These are phyloP conservation scores for Sphaerodactylus townsendi DNA, from an alignment of 2,113 vertebrate species.

Conservation along the genomic window DNA sequence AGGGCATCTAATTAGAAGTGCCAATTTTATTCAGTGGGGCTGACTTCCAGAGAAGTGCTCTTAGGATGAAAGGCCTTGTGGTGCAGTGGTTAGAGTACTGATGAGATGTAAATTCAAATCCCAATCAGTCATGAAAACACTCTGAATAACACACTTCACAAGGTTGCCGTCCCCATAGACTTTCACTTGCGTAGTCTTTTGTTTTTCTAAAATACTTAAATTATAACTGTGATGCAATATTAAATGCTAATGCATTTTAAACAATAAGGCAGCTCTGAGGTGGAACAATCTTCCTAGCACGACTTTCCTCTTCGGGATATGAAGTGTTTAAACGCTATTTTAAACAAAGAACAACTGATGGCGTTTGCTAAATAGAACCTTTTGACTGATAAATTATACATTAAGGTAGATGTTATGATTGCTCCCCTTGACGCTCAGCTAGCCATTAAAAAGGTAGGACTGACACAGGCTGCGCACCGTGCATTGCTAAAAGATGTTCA, in stretches of 20 bases:
- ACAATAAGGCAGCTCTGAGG: background rate
- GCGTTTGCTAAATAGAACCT: background rate
- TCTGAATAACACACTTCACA: too few relatives aligned
- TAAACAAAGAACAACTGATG: background rate
- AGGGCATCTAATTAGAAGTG: too few relatives aligned
- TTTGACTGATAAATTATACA: background rate
- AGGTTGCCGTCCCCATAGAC: too few relatives aligned
- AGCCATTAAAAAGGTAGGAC: background rate
- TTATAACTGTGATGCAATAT: too few relatives aligned
- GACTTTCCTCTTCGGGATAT: background rate
- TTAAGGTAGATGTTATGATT: background rate
- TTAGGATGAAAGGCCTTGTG: too few relatives aligned
- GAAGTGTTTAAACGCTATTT: background rate
- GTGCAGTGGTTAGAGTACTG: too few relatives aligned
- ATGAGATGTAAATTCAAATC: too few relatives aligned
- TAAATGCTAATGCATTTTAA: too few relatives aligned
- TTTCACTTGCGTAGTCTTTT: too few relatives aligned
- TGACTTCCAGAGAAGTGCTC: too few relatives aligned
- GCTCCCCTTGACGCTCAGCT: background rate
- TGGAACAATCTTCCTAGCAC: background rate
- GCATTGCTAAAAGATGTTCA: background rate
- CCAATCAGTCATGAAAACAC: too few relatives aligned
- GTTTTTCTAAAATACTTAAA: too few relatives aligned
- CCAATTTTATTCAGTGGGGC: background rate
- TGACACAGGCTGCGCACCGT: background rate